A percentile compares a stretch with the other conserved stretches of the same genome.
These are phyloP conservation scores for Thereva nobilitata DNA, from an alignment of 2,888 invertebrate species.

Conservation along the genomic window DNA sequence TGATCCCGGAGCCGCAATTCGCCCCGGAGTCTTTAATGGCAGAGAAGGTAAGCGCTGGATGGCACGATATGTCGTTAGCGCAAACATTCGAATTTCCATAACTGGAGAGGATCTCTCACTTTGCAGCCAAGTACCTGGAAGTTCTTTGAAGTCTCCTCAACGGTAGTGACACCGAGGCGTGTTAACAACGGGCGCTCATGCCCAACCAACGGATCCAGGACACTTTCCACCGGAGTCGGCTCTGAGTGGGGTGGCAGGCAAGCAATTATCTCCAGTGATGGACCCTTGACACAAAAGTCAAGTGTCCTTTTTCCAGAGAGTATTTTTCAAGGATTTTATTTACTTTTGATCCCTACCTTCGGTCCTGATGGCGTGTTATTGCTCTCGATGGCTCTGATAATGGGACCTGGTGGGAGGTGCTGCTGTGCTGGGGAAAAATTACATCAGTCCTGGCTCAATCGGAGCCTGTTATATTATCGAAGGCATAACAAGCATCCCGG, in stretches of 20 bases:
- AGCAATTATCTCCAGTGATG: conserved; percentile 41
- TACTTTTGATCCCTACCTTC: conserved; percentile 37
- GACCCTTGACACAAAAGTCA: conserved; percentile 41
- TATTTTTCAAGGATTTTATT: conserved; percentile 41
- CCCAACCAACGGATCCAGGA: background rate
- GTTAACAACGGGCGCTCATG: conserved; percentile 32
- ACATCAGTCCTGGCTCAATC: conserved; percentile 15
- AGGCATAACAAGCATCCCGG: conserved; percentile 34
- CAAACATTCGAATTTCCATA: conserved; percentile 37
- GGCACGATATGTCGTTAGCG: conserved; percentile 34
- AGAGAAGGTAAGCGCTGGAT: background rate
- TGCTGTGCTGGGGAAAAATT: conserved; percentile 22
- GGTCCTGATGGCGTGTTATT: conserved; percentile 34
- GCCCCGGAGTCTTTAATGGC: too few relatives aligned
- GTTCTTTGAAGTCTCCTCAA: conserved; percentile 33
- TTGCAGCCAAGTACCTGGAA: conserved; percentile 31
- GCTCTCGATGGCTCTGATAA: conserved; percentile 22
- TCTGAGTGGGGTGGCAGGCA: conserved; percentile 25
- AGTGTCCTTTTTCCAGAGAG: conserved; percentile 38
- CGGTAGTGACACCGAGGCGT: conserved; percentile 29
- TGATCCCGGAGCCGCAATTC: too few relatives aligned
- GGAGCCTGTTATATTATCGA: conserved; percentile 34
- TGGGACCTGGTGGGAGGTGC: conserved; percentile 25
- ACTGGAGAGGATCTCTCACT: conserved; percentile 25
- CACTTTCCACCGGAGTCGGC: background rate